A percentile compares a stretch with the other conserved stretches of the same genome.
phyloP scores from a whole-genome alignment of 1,140 invertebrate species.

The Meloidogyne floridensis region DNA sequence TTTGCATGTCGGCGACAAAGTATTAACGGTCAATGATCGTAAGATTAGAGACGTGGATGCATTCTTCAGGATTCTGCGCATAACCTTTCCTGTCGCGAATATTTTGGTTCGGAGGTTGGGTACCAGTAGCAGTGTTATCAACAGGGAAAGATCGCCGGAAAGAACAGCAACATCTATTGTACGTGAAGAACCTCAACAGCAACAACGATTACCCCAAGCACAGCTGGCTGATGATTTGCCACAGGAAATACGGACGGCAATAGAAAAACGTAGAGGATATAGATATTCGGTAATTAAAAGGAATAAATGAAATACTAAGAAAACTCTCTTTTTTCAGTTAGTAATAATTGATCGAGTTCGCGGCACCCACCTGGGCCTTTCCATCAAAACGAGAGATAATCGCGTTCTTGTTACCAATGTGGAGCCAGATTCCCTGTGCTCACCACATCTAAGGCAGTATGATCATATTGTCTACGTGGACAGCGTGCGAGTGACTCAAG shows the following conservation, averaged over 20 bases:
- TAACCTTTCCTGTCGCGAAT: neutral
- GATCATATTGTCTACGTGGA: neutral
- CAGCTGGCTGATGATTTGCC: neutral
- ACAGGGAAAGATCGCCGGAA: neutral
- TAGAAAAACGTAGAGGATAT: neutral
- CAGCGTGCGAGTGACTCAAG: neutral
- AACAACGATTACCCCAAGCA: neutral
- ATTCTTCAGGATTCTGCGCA: conserved; percentile 3
- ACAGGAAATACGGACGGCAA: neutral
- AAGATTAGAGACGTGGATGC: neutral
- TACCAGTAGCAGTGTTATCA: neutral
- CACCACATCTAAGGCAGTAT: neutral
- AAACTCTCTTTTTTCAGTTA: neutral
- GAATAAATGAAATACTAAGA: neutral
- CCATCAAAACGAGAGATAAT: neutral
- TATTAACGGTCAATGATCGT: neutral
- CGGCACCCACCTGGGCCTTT: neutral
- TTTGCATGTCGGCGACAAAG: neutral
- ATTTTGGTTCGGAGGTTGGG: neutral
- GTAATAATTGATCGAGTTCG: neutral
- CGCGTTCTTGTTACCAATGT: neutral
- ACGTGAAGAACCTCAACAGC: neutral
- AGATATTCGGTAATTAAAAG: neutral
- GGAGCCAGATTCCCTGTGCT: neutral
- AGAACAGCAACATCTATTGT: neutral